Evolutionary conservation across 2,797 vertebrate species (phyloP).

Genomic region (Onychomys torridus): DNA sequence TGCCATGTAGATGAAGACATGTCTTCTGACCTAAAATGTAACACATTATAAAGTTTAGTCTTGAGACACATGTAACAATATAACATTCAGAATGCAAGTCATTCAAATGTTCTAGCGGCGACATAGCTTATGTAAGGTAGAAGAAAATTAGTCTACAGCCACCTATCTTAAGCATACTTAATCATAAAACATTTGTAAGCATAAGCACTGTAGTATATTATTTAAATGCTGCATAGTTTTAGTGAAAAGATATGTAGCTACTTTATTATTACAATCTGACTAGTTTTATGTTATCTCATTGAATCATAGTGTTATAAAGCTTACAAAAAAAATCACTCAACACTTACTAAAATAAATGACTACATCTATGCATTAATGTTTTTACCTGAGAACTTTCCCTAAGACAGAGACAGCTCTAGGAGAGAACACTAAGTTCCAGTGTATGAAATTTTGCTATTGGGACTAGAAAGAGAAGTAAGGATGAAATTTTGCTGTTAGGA

Average conservation of each 20-base stretch:
- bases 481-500: slow-evolving; percentile 14
- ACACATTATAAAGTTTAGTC: slow-evolving; percentile 77
- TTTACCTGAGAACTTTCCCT: slow-evolving; percentile 47
- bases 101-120: slow-evolving; percentile 56
- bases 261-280: slow-evolving; percentile 37
- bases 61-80: slow-evolving; percentile 59
- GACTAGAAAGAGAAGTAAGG: neutral
- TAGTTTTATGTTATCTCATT: slow-evolving; percentile 25
- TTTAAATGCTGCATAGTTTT: slow-evolving; percentile 45
- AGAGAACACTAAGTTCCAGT: slow-evolving; percentile 28
- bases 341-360: slow-evolving; percentile 37
- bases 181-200: slow-evolving; percentile 10
- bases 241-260: slow-evolving; percentile 51
- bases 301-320: slow-evolving; percentile 25
- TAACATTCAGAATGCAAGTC: slow-evolving; percentile 63
- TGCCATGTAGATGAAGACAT: slow-evolving; percentile 97
- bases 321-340: slow-evolving; percentile 53
- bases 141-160: slow-evolving; percentile 55
- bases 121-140: slow-evolving; percentile 35
- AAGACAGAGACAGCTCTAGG: slow-evolving; percentile 20
- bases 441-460: slow-evolving; percentile 3
- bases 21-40: slow-evolving; percentile 96
- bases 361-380: slow-evolving; percentile 29
- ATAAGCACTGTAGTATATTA: slow-evolving; percentile 26
- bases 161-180: slow-evolving; percentile 36